phyloP scores from a whole-genome alignment of 30 jellyfish, hydroid and myxozoan genomes.

The Sanderia malayensis region DNA sequence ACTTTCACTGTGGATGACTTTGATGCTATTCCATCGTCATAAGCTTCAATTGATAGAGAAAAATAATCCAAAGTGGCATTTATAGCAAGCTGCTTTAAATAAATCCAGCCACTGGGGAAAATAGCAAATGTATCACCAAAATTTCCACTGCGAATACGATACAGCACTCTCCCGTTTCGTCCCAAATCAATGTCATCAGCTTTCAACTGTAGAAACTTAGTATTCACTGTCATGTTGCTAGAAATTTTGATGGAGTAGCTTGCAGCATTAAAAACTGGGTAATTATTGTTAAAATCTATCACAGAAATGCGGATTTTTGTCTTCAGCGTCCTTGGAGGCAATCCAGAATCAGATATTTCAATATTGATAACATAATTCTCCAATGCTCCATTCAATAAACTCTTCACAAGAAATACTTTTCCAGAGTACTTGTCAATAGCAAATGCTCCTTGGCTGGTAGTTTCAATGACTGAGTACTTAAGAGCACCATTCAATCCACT shows the following conservation, averaged over 20 bases:
- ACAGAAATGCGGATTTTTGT: constrained; percentile 12
- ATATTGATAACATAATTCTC: constrained; percentile 2
- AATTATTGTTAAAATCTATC: constrained; percentile 47
- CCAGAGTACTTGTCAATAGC: constrained; percentile 67
- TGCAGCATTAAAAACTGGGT: constrained; percentile 26
- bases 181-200: constrained; percentile 53
- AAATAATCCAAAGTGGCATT: constrained; percentile 17
- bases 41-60: constrained; percentile 21
- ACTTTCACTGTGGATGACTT: constrained; percentile 22
- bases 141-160: constrained; percentile 47
- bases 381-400: constrained; percentile 12
- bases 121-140: constrained; percentile 49
- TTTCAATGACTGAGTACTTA: constrained; percentile 15
- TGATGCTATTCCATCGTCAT: constrained; percentile 44
- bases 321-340: constrained; percentile 14
- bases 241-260: constrained; percentile 13
- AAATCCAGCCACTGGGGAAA: constrained; percentile 74
- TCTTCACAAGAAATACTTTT: constrained; percentile 39
- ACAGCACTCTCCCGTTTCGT: constrained; percentile 25
- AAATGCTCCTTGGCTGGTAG: constrained; percentile 3
- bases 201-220: constrained; percentile 19
- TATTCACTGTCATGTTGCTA: constrained; percentile 43
- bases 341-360: constrained; percentile 48
- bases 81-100: constrained; percentile 20
- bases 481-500: constrained; percentile 54